Evolutionary conservation across 1,140 invertebrate genomes (phyloP).

Genomic region (Vanessa atalanta): DNA sequence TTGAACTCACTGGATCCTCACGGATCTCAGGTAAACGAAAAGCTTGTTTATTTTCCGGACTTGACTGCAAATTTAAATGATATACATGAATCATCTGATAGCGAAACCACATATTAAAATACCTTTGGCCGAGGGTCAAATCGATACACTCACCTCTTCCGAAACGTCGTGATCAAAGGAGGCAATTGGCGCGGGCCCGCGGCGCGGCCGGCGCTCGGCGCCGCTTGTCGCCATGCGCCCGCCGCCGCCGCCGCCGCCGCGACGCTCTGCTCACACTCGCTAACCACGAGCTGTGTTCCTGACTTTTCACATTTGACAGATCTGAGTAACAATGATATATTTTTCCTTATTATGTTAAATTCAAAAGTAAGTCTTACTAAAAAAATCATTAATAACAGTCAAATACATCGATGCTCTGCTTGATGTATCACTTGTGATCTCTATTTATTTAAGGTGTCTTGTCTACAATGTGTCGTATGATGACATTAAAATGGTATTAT

Average conservation of each 20-base stretch:
- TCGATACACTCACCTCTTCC: constrained; percentile 84
- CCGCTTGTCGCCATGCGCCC: constrained; percentile 60
- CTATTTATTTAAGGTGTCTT: too few relatives aligned
- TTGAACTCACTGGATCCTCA: constrained; percentile 78
- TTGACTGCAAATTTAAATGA: constrained; percentile 70
- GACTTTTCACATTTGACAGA: constrained; percentile 20
- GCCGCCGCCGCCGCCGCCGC: constrained; percentile 35
- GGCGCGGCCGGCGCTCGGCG: constrained; percentile 83
- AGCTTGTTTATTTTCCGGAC: constrained; percentile 83
- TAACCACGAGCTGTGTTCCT: background rate
- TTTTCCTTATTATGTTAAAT: too few relatives aligned
- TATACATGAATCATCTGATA: background rate
- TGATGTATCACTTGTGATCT: too few relatives aligned
- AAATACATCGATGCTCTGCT: too few relatives aligned
- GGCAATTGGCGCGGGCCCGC: constrained; percentile 94
- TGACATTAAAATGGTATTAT: too few relatives aligned
- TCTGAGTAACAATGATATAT: background rate
- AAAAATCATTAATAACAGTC: too few relatives aligned
- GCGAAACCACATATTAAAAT: background rate
- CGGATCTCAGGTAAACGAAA: constrained; percentile 85
- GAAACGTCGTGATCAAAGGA: constrained; percentile 93
- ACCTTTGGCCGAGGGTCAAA: background rate
- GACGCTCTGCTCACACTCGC: constrained; percentile 26
- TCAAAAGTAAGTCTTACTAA: too few relatives aligned
- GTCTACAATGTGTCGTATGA: too few relatives aligned